Evolutionary conservation across 2,797 vertebrate species (phyloP).

Genomic region (Hoplostethus mediterraneus): DNA sequence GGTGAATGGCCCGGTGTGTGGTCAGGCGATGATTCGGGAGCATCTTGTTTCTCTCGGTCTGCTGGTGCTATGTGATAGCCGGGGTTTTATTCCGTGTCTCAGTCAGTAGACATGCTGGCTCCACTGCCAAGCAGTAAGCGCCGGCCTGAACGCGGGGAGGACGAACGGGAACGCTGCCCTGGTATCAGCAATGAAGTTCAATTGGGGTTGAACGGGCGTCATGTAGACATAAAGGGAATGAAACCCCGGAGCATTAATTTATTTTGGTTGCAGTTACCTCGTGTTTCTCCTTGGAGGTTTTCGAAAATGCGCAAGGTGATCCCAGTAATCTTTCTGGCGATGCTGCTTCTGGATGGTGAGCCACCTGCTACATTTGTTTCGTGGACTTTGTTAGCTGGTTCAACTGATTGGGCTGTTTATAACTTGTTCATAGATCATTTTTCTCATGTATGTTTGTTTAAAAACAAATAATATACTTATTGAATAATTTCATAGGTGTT

Average conservation of each 20-base stretch:
- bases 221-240: slow-evolving; percentile 59
- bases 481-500: not conserved
- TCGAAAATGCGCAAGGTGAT: slow-evolving; percentile 64
- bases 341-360: slow-evolving; percentile 81
- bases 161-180: slow-evolving; percentile 53
- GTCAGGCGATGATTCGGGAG: slow-evolving; percentile 65
- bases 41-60: slow-evolving; percentile 79
- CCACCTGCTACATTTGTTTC: not conserved
- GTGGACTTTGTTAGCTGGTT: not conserved
- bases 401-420: not conserved
- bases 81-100: slow-evolving; percentile 79
- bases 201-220: slow-evolving; percentile 71
- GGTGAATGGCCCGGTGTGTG: slow-evolving; percentile 72
- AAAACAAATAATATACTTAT: not conserved
- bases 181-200: slow-evolving; percentile 69
- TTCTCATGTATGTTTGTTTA: not conserved
- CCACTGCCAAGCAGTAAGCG: slow-evolving; percentile 69
- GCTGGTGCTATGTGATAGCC: slow-evolving; percentile 81
- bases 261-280: slow-evolving; percentile 2
- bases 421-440: not conserved
- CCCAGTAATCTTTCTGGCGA: slow-evolving; percentile 60
- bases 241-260: slow-evolving; percentile 36
- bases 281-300: slow-evolving; percentile 22
- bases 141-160: slow-evolving; percentile 29
- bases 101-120: slow-evolving; percentile 62